Evolutionary conservation across 1,140 invertebrate species (phyloP), one percentile per base, ranked within the genome.

Genomic region (Lepidurus arcticus): DNA sequence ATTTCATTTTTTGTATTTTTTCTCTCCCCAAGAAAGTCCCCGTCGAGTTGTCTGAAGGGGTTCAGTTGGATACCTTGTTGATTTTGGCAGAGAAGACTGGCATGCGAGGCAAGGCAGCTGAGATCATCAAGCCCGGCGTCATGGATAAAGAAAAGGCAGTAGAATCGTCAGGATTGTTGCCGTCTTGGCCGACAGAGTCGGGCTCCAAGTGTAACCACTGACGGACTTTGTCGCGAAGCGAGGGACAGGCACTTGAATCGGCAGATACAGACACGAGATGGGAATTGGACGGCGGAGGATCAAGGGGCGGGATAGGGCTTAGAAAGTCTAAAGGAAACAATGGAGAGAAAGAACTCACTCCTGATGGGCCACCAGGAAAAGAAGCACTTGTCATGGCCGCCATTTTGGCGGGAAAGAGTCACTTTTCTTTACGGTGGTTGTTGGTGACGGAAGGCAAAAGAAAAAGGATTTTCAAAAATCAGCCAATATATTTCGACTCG

Each of bases 21-120:
- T 65, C n/a, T 65, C 6, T 34, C 13, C 6, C 53, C 16, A 65
- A n/a, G 21, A 0, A 65, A 21, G 53, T 65, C 21, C 16, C 16
- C 9, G 21, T 13, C 21, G 53, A n/a, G 53, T 65, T 13, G 16
- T 65, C 21, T 21, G 53, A 65, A 65, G 8, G 53, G 13, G 53
- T 21, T 13, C 53, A 65, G 53, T 65, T 65, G 53, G 53, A 65
- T 65, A 65, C 53, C 53, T 65, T 65, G 53, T 65, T 65, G 53
- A 65, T 65, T 65, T 65, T 65, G 53, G 53, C 53, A 21, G 53
- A 65, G 53, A 65, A 65, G 8, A 65, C 53, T 65, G 53, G 53
- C 53, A 65, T n/a, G 21, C 53, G 53, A 65, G 53, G 53, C 53
- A 65, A 65, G 6, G 53, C 53, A 65, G 53, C 53, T 16, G 53